Percentiles rank a stretch among this genome's conserved stretches.
phyloP scores from a whole-genome alignment of 2,888 invertebrate genomes.

The Phalera bucephala region DNA sequence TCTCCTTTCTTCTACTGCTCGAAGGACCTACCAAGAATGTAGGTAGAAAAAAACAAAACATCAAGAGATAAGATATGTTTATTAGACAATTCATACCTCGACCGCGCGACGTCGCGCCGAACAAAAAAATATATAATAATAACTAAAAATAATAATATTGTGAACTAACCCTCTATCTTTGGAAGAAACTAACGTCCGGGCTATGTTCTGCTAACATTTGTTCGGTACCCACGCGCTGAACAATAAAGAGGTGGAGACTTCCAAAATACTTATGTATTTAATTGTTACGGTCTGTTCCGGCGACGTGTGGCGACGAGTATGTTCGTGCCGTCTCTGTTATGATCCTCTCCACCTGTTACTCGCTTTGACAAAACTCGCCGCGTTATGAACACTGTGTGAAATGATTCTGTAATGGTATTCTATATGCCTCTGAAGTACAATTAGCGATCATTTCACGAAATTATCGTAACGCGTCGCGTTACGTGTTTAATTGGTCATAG shows the following conservation, averaged over 20 bases:
- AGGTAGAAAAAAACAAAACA: constrained; percentile 38
- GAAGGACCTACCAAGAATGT: too few species aligned
- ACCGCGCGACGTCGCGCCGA: constrained; percentile 52
- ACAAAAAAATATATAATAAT: constrained; percentile 51
- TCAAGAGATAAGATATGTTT: constrained; percentile 80
- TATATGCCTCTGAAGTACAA: too few species aligned
- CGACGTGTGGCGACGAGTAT: background rate
- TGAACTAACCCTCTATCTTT: constrained; percentile 77
- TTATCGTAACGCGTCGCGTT: too few species aligned
- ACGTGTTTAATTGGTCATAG: too few species aligned
- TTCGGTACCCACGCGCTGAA: constrained; percentile 12
- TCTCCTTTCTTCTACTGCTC: too few species aligned
- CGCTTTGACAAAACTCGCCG: too few species aligned
- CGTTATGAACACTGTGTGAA: too few species aligned
- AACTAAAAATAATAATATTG: constrained; percentile 53
- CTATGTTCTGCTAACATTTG: constrained; percentile 28
- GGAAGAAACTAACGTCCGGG: constrained; percentile 73
- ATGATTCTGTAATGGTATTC: too few species aligned
- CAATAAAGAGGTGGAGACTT: constrained; percentile 26
- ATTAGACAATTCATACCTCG: constrained; percentile 76
- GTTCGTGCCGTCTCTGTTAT: background rate
- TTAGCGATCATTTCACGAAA: too few species aligned
- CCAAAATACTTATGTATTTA: constrained; percentile 46
- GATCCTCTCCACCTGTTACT: background rate
- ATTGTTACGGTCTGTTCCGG: constrained; percentile 13